phyloP scores from a whole-genome alignment of 2,113 vertebrate species.

The Scomber japonicus region DNA sequence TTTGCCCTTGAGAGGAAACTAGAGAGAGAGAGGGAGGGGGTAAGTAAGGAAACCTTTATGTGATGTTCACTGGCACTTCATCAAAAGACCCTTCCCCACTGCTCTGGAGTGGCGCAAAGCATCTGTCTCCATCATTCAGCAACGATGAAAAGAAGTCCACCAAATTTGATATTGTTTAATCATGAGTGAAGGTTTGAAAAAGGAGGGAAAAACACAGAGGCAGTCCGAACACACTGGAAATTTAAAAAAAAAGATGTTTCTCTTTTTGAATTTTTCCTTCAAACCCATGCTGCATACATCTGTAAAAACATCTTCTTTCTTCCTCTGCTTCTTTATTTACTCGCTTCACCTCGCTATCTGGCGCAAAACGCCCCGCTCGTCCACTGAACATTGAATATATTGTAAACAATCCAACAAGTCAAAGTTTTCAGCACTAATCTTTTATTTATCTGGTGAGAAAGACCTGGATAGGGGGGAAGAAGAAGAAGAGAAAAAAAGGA shows the following conservation, averaged over 20 bases:
- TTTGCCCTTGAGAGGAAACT: conserved; percentile 53
- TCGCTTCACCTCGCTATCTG: not conserved
- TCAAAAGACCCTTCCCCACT: conserved; percentile 69
- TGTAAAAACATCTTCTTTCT: not conserved
- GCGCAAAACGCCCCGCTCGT: not conserved
- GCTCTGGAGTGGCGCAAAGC: conserved; percentile 73
- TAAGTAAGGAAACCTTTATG: conserved; percentile 42
- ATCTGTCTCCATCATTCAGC: conserved; percentile 71
- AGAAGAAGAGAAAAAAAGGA: not conserved
- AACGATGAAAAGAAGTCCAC: conserved; percentile 44
- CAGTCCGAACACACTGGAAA: too few relatives aligned
- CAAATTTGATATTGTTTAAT: conserved; percentile 66
- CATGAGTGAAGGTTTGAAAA: conserved; percentile 31
- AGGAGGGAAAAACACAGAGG: too few relatives aligned
- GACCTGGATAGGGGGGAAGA: too few relatives aligned
- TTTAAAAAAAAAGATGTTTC: too few relatives aligned
- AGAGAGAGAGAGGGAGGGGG: conserved; percentile 22
- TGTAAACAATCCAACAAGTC: conserved; percentile 18
- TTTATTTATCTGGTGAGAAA: conserved; percentile 41
- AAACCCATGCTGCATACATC: not conserved
- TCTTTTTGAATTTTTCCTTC: not conserved
- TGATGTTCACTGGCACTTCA: conserved; percentile 69
- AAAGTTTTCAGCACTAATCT: conserved; percentile 38
- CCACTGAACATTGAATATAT: not conserved
- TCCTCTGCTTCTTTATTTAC: not conserved